Conservation (phyloP, 2,113 vertebrate genomes). For the Chionodraco myersi region DNA sequence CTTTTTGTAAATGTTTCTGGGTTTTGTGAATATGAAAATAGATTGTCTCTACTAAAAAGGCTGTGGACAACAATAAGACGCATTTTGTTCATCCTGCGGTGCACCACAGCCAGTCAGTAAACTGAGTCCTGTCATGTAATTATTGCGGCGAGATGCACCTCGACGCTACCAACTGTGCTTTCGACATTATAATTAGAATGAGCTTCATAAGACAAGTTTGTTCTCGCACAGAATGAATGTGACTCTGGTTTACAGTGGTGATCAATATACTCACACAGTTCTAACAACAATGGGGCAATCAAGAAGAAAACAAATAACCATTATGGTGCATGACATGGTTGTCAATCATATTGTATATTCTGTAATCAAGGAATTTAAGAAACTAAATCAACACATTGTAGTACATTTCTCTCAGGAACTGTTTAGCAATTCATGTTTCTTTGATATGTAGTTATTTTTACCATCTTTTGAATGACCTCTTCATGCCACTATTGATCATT, state of each 20-base stretch:
- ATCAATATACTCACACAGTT: background rate
- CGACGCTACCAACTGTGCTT: too few species aligned
- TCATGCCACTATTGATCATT: background rate
- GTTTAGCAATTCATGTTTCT: background rate
- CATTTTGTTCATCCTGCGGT: too few species aligned
- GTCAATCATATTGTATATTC: background rate
- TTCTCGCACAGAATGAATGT: background rate
- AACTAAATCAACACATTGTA: background rate
- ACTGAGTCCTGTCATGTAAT: too few species aligned
- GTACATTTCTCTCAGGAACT: background rate
- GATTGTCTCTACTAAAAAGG: background rate
- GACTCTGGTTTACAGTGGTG: background rate
- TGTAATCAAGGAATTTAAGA: background rate
- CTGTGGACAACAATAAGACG: background rate
- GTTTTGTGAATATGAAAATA: constrained; percentile 16
- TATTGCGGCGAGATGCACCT: too few species aligned
- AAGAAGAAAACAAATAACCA: background rate
- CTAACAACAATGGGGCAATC: background rate
- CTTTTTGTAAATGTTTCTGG: constrained; percentile 16
- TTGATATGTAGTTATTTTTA: background rate
- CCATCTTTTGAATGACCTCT: constrained; percentile 9
- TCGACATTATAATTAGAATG: background rate
- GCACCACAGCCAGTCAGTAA: too few species aligned
- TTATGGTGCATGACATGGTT: background rate
- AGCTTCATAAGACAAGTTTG: background rate